These are phyloP conservation scores for Echinarachnius parma DNA, from an alignment of 53 echinoderm and acorn worm species.

Conservation along the genomic window DNA sequence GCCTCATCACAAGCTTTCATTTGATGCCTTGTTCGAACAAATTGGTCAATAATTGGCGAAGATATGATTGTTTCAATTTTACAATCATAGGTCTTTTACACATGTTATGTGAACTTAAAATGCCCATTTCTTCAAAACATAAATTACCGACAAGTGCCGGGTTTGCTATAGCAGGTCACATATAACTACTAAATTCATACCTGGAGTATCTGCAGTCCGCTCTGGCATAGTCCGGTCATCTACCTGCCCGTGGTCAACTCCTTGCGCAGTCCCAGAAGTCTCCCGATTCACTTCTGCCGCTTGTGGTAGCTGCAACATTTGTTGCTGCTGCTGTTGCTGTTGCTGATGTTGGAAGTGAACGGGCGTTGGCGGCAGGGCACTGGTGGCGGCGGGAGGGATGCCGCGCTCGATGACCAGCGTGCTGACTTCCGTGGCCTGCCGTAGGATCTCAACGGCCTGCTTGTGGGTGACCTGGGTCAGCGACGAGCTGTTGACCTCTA, in stretches of 20 bases:
- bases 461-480: conserved; percentile 83
- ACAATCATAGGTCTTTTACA: too few species aligned
- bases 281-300: background rate
- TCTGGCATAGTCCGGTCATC: too few species aligned
- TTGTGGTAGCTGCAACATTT: background rate
- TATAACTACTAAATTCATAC: too few species aligned
- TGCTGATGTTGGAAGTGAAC: conserved; percentile 36
- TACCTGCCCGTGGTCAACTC: background rate
- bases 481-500: conserved; percentile 62
- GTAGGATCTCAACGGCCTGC: conserved; percentile 87
- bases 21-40: too few species aligned
- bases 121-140: too few species aligned
- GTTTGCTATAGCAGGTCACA: too few species aligned
- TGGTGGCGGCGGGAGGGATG: conserved; percentile 64
- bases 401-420: conserved; percentile 78
- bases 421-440: conserved; percentile 73
- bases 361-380: conserved; percentile 83
- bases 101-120: too few species aligned
- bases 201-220: background rate
- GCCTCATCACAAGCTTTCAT: too few species aligned
- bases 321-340: background rate
- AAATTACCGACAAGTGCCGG: too few species aligned
- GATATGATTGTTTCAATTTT: too few species aligned
- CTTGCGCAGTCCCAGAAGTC: background rate
- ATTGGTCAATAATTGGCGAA: too few species aligned